These are phyloP conservation scores for Amyelois transitella DNA, from an alignment of 1,140 invertebrate genomes.

Conservation along the genomic window DNA sequence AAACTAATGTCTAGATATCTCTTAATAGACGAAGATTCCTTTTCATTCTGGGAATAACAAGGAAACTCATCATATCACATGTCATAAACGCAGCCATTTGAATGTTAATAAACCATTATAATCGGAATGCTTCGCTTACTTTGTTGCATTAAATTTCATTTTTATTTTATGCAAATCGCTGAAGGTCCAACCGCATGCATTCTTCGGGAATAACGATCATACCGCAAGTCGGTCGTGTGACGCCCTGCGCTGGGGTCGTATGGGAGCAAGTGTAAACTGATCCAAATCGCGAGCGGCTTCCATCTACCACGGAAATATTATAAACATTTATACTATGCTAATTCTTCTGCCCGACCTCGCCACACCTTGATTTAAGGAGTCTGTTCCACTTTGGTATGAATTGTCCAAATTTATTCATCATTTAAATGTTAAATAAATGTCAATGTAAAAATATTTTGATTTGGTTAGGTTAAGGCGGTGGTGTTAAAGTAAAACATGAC, in stretches of 20 bases:
- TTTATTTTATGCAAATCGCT: conserved; percentile 47
- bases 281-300: not conserved
- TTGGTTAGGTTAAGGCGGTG: conserved; percentile 19
- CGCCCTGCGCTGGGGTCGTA: conserved; percentile 1
- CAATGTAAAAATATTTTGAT: conserved; percentile 54
- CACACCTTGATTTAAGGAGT: conserved; percentile 54
- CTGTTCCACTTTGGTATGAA: conserved; percentile 58
- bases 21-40: not conserved
- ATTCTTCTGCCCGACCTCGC: conserved; percentile 54
- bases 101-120: conserved; percentile 33
- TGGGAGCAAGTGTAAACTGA: not conserved
- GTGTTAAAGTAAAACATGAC: not conserved
- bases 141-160: conserved; percentile 33
- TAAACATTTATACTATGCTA: conserved; percentile 50
- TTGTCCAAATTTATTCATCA: conserved; percentile 60
- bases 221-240: conserved; percentile 40
- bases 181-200: conserved; percentile 30
- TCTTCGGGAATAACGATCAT: conserved; percentile 44
- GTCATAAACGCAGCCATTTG: conserved; percentile 19
- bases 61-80: conserved; percentile 18
- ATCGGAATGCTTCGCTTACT: conserved; percentile 30
- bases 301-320: conserved; percentile 23
- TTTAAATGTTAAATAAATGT: conserved; percentile 67
- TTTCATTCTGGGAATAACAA: conserved; percentile 1
- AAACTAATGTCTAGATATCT: no score